Base-by-base conservation (phyloP, 2,888 invertebrate genomes). In the Pristionchus entomophagus region DNA sequence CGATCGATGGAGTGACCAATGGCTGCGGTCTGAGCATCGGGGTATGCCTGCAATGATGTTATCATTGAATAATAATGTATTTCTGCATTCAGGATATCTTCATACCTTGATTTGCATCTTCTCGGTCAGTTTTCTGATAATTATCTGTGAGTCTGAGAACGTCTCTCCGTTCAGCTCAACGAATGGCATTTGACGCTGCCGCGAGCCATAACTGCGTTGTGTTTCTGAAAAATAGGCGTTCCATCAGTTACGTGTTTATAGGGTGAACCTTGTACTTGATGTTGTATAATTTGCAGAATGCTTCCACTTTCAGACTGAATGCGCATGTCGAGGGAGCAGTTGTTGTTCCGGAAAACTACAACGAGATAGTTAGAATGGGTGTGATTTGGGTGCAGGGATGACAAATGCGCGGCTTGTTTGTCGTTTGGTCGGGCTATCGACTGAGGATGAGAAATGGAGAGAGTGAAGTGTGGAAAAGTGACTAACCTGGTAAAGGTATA, bases 251-350 rank as follows among this genome's bases (percentile, higher is more conserved):
- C 45, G 45, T 45, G 45, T 10, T 45, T 45, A 45, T 10, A 45
- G 45, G 14, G n/a, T n/a, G n/a, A 59, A 91, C 92, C 88, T 92
- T 92, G 83, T 92, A 89, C 78, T 92, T 91, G 85, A 92, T 91
- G 59, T 89, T 87, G 86, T 93, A 86, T 17, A 90, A 91, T 22
- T 92, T 87, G 12, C 92, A 87, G 78, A 90, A 93, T 2, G 92
- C 92, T 86, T 92, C 92, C n/a, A 93, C 83, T 87, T 92, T 92
- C 78, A 92, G 84, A 84, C 92, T 92, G 80, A 88, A 92, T 19
- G 92, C 92, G n/a, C 92, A 93, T 32, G 92, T 85, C 85, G 91
- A 93, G 49, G 92, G 92, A 6, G 82, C 62, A 51, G 88, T 87
- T 6, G 91, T 90, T 2, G 92, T 87, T 1, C 92, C 87, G 22